Base-by-base conservation (phyloP, 2,888 invertebrate species). In the Augiades crinisus region DNA sequence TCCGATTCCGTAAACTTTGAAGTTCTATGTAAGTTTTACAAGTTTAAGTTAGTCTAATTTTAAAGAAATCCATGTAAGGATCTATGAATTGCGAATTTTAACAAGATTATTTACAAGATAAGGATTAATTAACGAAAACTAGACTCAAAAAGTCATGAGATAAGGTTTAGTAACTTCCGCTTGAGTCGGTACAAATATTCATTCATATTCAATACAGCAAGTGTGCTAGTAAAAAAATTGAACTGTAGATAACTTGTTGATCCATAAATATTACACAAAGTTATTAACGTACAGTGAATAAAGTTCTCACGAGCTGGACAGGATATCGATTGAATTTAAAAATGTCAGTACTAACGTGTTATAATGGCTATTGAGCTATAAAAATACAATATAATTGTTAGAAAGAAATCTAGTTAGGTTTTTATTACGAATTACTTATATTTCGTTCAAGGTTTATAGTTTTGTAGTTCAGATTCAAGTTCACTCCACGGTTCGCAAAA, bases 301-400 rank as follows among this genome's bases (percentile, higher is more conserved):
- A 37, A 31, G 31, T 38, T 47, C 47, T 38, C 47, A 47, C 47
- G 38, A 30, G 14, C 21, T 10, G 0, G 38, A 40, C 31, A 31
- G 38, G 47, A 47, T 47, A 3, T 21, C 12, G 22, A 21, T 38
- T 21, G 22, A 40, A 47, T 38, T n/a, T 31, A 17, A 38, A 24
- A 27, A 47, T 13, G 45, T 34, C 16, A 21, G 44, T 45, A 22
- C 27, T n/a, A 8, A 27, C 12, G 17, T n/a, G 27, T 37, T 27
- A 41, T 19, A 47, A 47, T 37, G 19, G 16, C n/a, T 33, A 33
- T 33, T 19, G 13, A 33, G 44, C 10, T n/a, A 21, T 21, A 17
- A 44, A 24, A 31, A 44, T 21, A 31, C 3, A 43, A 43, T 6
- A 24, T 16, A 21, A 33, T 33, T 4, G 8, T 33, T 5, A 21